A percentile compares a stretch with the other conserved stretches of the same genome.
Conservation (phyloP, 2,888 invertebrate species). For the Melinopterus prodromus region DNA sequence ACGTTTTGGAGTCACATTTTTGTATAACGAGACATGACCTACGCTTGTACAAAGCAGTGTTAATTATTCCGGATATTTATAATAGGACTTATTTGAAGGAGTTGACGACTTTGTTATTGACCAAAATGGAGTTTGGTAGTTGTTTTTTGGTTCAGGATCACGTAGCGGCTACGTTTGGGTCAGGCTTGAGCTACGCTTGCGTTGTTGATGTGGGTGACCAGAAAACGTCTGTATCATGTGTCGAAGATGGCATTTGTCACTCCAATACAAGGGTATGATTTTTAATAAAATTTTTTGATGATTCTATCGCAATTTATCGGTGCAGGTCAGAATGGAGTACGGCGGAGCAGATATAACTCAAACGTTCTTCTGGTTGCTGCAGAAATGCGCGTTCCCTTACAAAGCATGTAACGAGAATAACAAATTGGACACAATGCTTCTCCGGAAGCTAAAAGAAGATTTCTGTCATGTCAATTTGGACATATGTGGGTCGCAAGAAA, state of each 20-base stretch:
- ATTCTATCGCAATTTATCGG: constrained; percentile 46
- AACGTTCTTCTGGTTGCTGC: constrained; percentile 86
- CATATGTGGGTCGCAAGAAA: constrained; percentile 88
- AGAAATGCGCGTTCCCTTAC: constrained; percentile 91
- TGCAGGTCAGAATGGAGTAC: constrained; percentile 75
- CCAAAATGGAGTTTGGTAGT: constrained; percentile 84
- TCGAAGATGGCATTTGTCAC: constrained; percentile 95
- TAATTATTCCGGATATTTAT: constrained; percentile 91
- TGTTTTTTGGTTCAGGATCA: constrained; percentile 89
- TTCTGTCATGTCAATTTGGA: constrained; percentile 92
- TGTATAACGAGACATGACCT: constrained; percentile 76
- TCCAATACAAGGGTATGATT: constrained; percentile 73
- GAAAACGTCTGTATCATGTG: constrained; percentile 94
- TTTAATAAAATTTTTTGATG: constrained; percentile 50
- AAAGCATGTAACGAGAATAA: constrained; percentile 77
- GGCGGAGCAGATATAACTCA: constrained; percentile 93
- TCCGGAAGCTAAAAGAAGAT: constrained; percentile 87
- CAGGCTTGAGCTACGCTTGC: constrained; percentile 86
- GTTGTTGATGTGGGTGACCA: constrained; percentile 96
- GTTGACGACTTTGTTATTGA: constrained; percentile 80
- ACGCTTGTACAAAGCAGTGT: constrained; percentile 83
- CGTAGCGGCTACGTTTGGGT: constrained; percentile 86
- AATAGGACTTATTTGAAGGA: constrained; percentile 86
- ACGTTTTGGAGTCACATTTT: constrained; percentile 78
- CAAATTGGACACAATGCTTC: constrained; percentile 79